These are phyloP conservation scores for Esox lucius DNA, from an alignment of 2,797 vertebrate species.

Conservation along the genomic window DNA sequence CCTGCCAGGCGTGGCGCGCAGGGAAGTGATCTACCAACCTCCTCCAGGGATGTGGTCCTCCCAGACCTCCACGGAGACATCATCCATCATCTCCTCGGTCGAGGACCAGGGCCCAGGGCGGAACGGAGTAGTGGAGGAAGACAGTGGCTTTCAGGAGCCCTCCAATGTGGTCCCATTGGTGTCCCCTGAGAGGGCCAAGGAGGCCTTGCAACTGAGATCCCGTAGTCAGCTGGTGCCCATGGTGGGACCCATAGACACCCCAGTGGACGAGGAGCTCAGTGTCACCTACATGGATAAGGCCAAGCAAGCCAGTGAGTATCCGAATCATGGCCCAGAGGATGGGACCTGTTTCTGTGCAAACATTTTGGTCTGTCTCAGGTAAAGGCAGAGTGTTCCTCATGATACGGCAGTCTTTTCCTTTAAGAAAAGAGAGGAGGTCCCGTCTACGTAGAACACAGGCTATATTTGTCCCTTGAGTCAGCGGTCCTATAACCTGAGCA, in stretches of 20 bases:
- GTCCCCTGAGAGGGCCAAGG: slow-evolving; percentile 82
- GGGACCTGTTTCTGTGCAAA: neutral
- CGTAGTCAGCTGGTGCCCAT: slow-evolving; percentile 91
- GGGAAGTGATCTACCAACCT: slow-evolving; percentile 78
- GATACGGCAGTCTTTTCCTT: slow-evolving; percentile 7
- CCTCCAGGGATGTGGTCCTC: slow-evolving; percentile 72
- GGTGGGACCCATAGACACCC: slow-evolving; percentile 93
- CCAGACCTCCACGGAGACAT: slow-evolving; percentile 80
- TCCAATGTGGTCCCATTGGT: slow-evolving; percentile 68
- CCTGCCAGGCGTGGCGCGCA: slow-evolving; percentile 73
- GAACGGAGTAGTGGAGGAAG: slow-evolving; percentile 71
- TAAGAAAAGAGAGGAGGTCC: slow-evolving; percentile 33
- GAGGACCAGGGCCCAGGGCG: slow-evolving; percentile 74
- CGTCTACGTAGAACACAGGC: slow-evolving; percentile 29
- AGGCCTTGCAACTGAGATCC: slow-evolving; percentile 80
- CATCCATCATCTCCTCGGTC: slow-evolving; percentile 76
- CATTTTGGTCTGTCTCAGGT: neutral
- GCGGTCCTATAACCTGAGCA: slow-evolving; percentile 58
- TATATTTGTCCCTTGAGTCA: slow-evolving; percentile 62
- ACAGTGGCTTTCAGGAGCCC: slow-evolving; percentile 75
- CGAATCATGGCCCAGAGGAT: neutral
- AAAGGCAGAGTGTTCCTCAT: neutral
- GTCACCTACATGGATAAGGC: slow-evolving; percentile 93
- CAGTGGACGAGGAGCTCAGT: slow-evolving; percentile 91
- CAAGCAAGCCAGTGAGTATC: slow-evolving; percentile 96